Percentiles rank a stretch among this genome's conserved stretches.
phyloP scores from a whole-genome alignment of 2,888 invertebrate genomes.

The Frankliniella intonsa region DNA sequence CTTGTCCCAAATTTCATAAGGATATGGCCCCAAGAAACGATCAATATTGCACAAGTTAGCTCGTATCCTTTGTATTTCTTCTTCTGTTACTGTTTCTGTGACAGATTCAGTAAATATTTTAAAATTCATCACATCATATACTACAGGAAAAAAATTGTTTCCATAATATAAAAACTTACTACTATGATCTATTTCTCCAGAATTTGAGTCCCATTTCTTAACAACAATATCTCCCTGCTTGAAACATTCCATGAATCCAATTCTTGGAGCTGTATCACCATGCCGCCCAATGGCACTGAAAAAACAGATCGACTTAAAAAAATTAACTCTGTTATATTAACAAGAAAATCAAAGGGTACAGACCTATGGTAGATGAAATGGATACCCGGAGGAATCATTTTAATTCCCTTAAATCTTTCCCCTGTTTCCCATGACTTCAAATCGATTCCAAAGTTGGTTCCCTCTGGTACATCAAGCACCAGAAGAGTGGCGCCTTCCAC shows the following conservation, averaged over 20 bases:
- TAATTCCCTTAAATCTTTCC: conserved; percentile 88
- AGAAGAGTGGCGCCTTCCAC: conserved; percentile 78
- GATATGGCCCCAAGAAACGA: conserved; percentile 80
- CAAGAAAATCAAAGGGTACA: conserved; percentile 51
- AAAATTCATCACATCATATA: conserved; percentile 13
- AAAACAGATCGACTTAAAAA: conserved; percentile 32
- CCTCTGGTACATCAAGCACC: conserved; percentile 78
- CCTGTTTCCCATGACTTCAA: conserved; percentile 84
- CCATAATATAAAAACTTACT: conserved; percentile 47
- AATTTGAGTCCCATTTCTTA: conserved; percentile 75
- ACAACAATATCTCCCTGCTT: conserved; percentile 76
- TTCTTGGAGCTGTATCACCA: conserved; percentile 55
- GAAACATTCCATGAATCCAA: conserved; percentile 85
- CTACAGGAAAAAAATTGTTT: conserved; percentile 30
- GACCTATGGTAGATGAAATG: conserved; percentile 86
- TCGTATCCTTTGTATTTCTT: conserved; percentile 61
- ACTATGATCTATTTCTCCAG: conserved; percentile 64
- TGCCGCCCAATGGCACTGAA: conserved; percentile 52
- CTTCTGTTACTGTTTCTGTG: conserved; percentile 54
- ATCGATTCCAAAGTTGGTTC: conserved; percentile 97
- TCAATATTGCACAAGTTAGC: conserved; percentile 69
- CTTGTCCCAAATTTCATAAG: conserved; percentile 78
- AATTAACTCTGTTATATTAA: conserved; percentile 29
- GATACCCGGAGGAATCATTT: conserved; percentile 97
- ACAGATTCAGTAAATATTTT: conserved; percentile 31